Evolutionary conservation across 2,888 invertebrate genomes (phyloP), one percentile per base, ranked within the genome.

Genomic region (Sympetrum striolatum): DNA sequence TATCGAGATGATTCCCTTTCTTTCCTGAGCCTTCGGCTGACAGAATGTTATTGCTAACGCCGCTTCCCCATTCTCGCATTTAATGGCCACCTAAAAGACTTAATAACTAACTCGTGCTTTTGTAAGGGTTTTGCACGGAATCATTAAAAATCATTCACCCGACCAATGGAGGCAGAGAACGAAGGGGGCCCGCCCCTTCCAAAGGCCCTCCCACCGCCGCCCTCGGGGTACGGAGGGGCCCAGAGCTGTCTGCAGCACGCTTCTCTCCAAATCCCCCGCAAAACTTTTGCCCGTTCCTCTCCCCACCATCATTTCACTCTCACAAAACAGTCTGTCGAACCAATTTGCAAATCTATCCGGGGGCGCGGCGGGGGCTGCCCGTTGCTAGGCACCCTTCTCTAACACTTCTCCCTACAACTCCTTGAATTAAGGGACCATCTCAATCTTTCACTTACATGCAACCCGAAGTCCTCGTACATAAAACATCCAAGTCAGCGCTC

Each of bases 331-430:
- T 5, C 44, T 58, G 86, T 64, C 60, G 60, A 86, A 86, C 60
- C 86, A 86, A 86, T 86, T 86, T 86, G 86, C 86, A 60, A 86
- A 86, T 86, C 60, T 58, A 86, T 86, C 60, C 60, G 37, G 35
- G 86, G 8, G 60, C 86, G 6, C 60, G 35, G 60, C 86, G 10
- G 60, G 86, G 37, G 15, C 3, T 25, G 53, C 8, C 35, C 18
- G 82, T 58, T 53, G 82, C 81, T 48, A 48, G 48, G 81, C 31
- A 48, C 37, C 35, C 58, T 82, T 18, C 35, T 31, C n/a, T n/a
- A n/a, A n/a, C n/a, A n/a, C n/a, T n/a, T n/a, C n/a, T 31, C 18
- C n/a, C 25, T n/a, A 3, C 64, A 64, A 64, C 64, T 60, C 60
- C 60, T 60, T 60, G 60, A 60, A 60, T 60, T 60, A 60, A n/a